phyloP scores from a whole-genome alignment of 2,113 vertebrate genomes.

The Hippoglossus stenolepis region DNA sequence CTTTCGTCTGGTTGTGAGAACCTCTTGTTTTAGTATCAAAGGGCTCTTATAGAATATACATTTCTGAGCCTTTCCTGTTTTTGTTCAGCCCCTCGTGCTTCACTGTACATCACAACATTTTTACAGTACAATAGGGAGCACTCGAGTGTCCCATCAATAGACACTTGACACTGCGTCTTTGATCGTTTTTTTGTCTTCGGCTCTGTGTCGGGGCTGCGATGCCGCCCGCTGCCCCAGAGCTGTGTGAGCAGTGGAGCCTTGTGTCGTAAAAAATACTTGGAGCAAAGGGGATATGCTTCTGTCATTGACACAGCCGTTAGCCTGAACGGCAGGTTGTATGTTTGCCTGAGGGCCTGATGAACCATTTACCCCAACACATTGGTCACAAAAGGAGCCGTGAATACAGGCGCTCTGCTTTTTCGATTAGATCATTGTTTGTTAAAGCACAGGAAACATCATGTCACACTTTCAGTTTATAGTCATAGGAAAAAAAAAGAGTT shows the following conservation, averaged over 20 bases:
- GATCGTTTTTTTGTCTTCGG: constrained; percentile 27
- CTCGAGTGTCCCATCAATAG: constrained; percentile 48
- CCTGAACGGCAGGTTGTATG: constrained; percentile 44
- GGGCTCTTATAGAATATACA: constrained; percentile 48
- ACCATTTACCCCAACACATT: constrained; percentile 39
- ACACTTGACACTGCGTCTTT: constrained; percentile 47
- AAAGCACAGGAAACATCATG: constrained; percentile 63
- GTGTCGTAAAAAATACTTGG: constrained; percentile 44
- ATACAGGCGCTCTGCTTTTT: constrained; percentile 35
- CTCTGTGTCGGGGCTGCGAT: constrained; percentile 17
- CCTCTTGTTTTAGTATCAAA: constrained; percentile 56
- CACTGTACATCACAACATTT: constrained; percentile 49
- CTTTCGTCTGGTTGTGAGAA: constrained; percentile 60
- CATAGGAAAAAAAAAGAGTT: constrained; percentile 24
- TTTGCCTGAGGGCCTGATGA: constrained; percentile 32
- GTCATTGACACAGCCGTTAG: constrained; percentile 40
- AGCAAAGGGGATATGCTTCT: constrained; percentile 45
- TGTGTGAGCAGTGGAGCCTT: constrained; percentile 30
- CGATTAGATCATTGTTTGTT: constrained; percentile 61
- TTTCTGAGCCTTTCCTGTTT: constrained; percentile 55
- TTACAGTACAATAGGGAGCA: constrained; percentile 48
- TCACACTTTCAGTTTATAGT: constrained; percentile 35
- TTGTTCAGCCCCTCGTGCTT: constrained; percentile 32
- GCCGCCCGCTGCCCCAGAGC: constrained; percentile 36
- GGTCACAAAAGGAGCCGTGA: constrained; percentile 51